These are phyloP conservation scores for Agonopterix heracliana DNA, from an alignment of 2,888 invertebrate genomes.

Conservation along the genomic window DNA sequence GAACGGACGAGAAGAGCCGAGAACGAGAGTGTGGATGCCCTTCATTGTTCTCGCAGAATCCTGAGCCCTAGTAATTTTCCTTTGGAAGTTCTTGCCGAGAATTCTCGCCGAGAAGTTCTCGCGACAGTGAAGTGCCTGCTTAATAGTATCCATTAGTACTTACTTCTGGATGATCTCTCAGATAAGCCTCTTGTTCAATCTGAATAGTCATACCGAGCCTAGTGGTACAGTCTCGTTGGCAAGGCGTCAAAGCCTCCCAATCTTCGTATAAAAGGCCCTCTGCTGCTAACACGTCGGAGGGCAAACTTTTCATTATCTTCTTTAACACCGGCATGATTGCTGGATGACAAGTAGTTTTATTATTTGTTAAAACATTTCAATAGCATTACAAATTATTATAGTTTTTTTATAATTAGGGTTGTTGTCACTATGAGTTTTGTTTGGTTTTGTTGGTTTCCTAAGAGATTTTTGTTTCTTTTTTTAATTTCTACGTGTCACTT, in stretches of 20 bases:
- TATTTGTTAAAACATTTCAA: not conserved
- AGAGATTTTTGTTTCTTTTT: too few relatives aligned
- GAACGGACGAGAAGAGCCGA: too few relatives aligned
- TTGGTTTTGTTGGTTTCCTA: too few relatives aligned
- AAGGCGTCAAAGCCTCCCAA: conserved; percentile 32
- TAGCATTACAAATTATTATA: not conserved
- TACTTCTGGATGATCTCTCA: conserved; percentile 56
- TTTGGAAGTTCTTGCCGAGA: too few relatives aligned
- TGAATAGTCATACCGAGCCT: conserved; percentile 46
- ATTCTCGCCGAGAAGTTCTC: too few relatives aligned
- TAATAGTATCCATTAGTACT: not conserved
- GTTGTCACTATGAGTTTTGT: too few relatives aligned
- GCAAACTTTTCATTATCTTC: conserved; percentile 36
- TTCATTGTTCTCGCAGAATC: too few relatives aligned
- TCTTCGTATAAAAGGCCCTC: conserved; percentile 48
- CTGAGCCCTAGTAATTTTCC: too few relatives aligned
- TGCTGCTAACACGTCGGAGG: conserved; percentile 28
- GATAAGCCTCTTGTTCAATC: conserved; percentile 54
- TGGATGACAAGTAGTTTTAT: not conserved
- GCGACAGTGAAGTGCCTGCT: too few relatives aligned
- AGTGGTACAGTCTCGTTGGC: conserved; percentile 41
- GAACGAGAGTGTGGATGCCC: too few relatives aligned
- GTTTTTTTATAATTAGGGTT: too few relatives aligned
- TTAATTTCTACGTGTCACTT: too few relatives aligned
- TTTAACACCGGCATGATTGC: conserved; percentile 40